Evolutionary conservation across 2,888 invertebrate species (phyloP).

Genomic region (Odiellus spinosus): DNA sequence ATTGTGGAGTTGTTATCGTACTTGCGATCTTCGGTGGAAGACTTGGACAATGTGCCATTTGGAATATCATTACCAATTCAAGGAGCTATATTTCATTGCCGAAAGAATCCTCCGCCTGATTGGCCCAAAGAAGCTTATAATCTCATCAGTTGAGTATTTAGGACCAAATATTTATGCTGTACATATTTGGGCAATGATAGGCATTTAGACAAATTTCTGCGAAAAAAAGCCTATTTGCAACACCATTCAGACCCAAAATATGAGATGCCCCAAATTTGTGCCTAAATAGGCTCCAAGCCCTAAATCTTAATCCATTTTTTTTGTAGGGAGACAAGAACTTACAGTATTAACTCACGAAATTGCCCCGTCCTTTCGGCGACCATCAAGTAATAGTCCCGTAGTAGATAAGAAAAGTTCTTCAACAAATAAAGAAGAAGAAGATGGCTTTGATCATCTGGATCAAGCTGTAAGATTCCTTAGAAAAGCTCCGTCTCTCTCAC

Average conservation of each 20-base stretch:
- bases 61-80: constrained; percentile 51
- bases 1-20: too few relatives aligned
- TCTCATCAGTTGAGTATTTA: constrained; percentile 38
- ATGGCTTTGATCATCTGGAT: constrained; percentile 45
- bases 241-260: not conserved
- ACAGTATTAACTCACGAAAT: constrained; percentile 28
- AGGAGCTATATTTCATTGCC: constrained; percentile 50
- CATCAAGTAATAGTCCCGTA: not conserved
- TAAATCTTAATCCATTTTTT: not conserved
- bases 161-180: too few relatives aligned
- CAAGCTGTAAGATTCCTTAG: not conserved
- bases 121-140: constrained; percentile 55
- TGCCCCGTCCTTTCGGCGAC: constrained; percentile 3
- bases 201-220: too few relatives aligned
- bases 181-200: too few relatives aligned
- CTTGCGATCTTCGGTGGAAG: constrained; percentile 26
- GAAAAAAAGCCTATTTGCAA: not conserved
- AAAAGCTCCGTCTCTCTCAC: not conserved
- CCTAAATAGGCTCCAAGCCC: too few relatives aligned
- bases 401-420: not conserved
- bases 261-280: too few relatives aligned
- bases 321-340: constrained; percentile 45
- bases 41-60: constrained; percentile 52
- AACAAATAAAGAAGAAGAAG: constrained; percentile 39
- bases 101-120: constrained; percentile 51